A percentile compares a stretch with the other conserved stretches of the same genome.
Evolutionary conservation across 2,113 vertebrate species (phyloP).

Genomic region (Lycaon pictus): DNA sequence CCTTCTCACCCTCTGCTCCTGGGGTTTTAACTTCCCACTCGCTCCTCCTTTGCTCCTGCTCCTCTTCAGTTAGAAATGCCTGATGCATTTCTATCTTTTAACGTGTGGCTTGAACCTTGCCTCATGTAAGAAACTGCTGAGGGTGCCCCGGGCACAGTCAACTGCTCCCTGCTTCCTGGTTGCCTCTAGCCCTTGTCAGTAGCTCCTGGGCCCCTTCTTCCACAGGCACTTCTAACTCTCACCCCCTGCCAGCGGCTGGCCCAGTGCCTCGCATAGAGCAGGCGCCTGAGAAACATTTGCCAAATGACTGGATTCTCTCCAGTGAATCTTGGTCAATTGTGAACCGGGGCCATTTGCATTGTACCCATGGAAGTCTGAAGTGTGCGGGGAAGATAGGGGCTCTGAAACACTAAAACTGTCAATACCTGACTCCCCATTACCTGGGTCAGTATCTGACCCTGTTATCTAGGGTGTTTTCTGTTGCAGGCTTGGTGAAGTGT

Average conservation of each 20-base stretch:
- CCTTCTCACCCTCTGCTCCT: background rate
- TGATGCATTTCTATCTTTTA: background rate
- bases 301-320: slow-evolving; percentile 19
- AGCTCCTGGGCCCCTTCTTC: background rate
- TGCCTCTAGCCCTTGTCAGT: background rate
- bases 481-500: background rate
- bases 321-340: background rate
- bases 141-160: background rate
- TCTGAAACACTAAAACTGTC: background rate
- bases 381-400: background rate
- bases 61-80: background rate
- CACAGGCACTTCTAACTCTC: background rate
- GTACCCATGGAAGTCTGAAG: background rate
- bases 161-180: background rate
- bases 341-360: background rate
- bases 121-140: background rate
- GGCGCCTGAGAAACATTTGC: background rate
- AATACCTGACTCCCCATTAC: background rate
- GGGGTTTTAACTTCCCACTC: background rate
- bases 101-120: background rate
- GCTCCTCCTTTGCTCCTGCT: background rate
- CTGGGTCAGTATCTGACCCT: background rate
- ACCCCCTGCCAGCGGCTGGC: background rate
- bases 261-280: background rate
- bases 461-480: background rate